These are phyloP conservation scores for Gymnocephalus cernua DNA, from an alignment of 2,113 vertebrate genomes.

Conservation along the genomic window DNA sequence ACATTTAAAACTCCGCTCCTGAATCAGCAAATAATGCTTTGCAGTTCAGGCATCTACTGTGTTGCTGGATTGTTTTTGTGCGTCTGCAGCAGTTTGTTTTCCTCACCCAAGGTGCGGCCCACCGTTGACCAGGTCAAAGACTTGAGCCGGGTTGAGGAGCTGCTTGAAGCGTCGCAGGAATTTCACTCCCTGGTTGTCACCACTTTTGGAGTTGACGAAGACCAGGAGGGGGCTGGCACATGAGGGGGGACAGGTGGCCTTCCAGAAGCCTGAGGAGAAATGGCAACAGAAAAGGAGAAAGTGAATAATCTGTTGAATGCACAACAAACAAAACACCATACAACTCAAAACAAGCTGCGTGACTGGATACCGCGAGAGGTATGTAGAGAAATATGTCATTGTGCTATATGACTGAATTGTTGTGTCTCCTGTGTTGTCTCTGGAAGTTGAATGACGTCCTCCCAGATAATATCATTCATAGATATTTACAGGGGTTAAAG, in stretches of 20 bases:
- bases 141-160: conserved; percentile 98
- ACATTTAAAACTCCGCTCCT: too few relatives aligned
- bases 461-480: too few relatives aligned
- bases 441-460: too few relatives aligned
- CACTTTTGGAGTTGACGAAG: conserved; percentile 99
- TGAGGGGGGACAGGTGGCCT: conserved; percentile 97
- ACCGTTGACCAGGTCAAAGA: conserved; percentile 99
- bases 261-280: conserved; percentile 93
- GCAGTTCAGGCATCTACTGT: too few relatives aligned
- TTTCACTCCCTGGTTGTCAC: conserved; percentile 99
- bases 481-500: too few relatives aligned
- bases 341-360: background rate
- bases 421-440: too few relatives aligned
- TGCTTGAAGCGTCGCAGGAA: conserved; percentile 99
- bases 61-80: too few relatives aligned
- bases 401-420: too few relatives aligned
- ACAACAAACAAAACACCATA: background rate
- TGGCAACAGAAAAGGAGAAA: background rate
- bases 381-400: too few relatives aligned
- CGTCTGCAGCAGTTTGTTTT: background rate
- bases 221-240: conserved; percentile 97
- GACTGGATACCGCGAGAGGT: too few relatives aligned
- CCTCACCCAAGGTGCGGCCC: conserved; percentile 97
- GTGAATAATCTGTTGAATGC: background rate
- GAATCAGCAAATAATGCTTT: too few relatives aligned